Evolutionary conservation across 2,113 vertebrate species (phyloP).

Genomic region (Anoplopoma fimbria): DNA sequence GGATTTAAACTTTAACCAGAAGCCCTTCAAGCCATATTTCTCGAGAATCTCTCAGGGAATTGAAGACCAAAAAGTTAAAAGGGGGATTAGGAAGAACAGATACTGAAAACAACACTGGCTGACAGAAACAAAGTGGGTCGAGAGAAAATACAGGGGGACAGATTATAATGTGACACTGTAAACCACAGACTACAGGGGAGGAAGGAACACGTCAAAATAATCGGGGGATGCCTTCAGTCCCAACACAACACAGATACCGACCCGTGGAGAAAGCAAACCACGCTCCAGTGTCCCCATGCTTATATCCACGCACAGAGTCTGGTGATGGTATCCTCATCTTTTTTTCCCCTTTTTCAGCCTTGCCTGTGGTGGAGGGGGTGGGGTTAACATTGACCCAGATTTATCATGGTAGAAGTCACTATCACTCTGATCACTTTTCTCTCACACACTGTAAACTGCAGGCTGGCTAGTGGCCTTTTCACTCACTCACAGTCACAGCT

Average conservation of each 20-base stretch:
- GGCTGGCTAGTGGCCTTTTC: constrained; percentile 65
- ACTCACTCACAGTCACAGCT: constrained; percentile 44
- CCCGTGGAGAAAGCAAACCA: constrained; percentile 75
- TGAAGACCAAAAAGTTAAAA: constrained; percentile 13
- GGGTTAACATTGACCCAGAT: constrained; percentile 86
- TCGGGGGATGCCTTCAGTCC: constrained; percentile 51
- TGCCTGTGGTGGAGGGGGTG: constrained; percentile 83
- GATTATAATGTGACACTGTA: constrained; percentile 57
- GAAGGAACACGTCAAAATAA: constrained; percentile 61
- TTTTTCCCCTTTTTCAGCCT: constrained; percentile 75
- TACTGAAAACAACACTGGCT: constrained; percentile 47
- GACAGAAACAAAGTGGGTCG: constrained; percentile 53
- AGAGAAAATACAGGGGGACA: constrained; percentile 55
- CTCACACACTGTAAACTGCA: constrained; percentile 75
- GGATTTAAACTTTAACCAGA: constrained; percentile 42
- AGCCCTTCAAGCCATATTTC: constrained; percentile 1
- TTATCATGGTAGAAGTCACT: constrained; percentile 84
- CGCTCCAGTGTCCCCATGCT: constrained; percentile 75
- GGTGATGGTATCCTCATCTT: constrained; percentile 78
- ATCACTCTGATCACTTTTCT: constrained; percentile 81
- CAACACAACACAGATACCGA: constrained; percentile 76
- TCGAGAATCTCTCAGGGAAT: constrained; percentile 28
- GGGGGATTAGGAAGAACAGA: constrained; percentile 23
- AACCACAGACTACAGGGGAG: constrained; percentile 61
- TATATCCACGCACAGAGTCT: constrained; percentile 76